Evolutionary conservation across 2,797 vertebrate species (phyloP).

Genomic region (Galago senegalensis): DNA sequence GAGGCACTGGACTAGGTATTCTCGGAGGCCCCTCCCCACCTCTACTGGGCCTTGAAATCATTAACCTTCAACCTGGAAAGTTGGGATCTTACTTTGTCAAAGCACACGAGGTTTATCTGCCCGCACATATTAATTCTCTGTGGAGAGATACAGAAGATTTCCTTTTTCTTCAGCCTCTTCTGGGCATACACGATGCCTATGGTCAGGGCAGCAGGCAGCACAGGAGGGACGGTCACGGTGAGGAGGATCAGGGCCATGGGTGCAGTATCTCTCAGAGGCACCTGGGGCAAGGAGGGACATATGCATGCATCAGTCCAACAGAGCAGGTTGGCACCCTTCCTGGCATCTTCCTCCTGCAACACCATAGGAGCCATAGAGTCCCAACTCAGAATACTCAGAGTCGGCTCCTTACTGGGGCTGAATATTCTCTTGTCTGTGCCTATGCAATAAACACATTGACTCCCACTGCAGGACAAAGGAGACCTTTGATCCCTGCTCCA

Average conservation of each 20-base stretch:
- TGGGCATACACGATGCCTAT: constrained; percentile 87
- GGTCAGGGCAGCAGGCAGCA: constrained; percentile 87
- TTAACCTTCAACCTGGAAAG: background rate
- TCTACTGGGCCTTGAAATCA: background rate
- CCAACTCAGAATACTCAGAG: background rate
- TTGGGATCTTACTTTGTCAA: constrained; percentile 88
- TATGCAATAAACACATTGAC: background rate
- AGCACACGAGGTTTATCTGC: constrained; percentile 89
- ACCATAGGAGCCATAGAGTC: accelerated
- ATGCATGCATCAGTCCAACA: background rate
- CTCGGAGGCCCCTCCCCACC: background rate
- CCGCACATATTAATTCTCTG: constrained; percentile 90
- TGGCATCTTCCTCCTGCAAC: too few species aligned
- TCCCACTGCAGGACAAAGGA: background rate
- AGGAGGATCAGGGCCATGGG: constrained; percentile 86
- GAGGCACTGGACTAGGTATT: accelerated
- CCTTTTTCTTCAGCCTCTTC: constrained; percentile 85
- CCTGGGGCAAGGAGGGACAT: constrained; percentile 70
- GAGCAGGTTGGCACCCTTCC: background rate
- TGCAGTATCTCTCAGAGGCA: constrained; percentile 24
- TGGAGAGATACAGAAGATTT: constrained; percentile 88
- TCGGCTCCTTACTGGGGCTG: accelerated
- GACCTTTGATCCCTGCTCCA: background rate
- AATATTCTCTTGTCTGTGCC: background rate
- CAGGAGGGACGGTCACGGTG: constrained; percentile 79